Base-by-base conservation (phyloP, 2,797 vertebrate species). In the Mico argentatus region DNA sequence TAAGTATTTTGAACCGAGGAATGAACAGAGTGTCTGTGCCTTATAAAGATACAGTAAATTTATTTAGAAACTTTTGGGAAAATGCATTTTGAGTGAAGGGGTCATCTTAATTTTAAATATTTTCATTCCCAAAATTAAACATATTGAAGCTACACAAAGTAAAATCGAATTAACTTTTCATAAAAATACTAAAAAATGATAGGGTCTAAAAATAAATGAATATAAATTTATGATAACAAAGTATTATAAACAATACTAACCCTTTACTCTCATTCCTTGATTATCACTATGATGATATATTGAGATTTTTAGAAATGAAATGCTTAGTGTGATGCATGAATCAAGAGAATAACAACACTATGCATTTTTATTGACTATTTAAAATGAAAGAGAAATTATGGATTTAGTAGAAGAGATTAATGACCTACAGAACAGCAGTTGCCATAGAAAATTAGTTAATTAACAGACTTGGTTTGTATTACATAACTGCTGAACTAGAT, bases 1-100 rank as follows among this genome's bases (percentile, higher is more conserved):
- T 61, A 90, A 93, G 1, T 94, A 46, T 12, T 4, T 33, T 81
- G n/a, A 90, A 59, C 11, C 64, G 77, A 33, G 39, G 73, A 83
- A 81, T 55, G 13, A 89, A 87, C 0, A 59, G 20, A 81, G 79
- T 17, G 22, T 86, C 41, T 41, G 73, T 61, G 26, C 26, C 80
- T 52, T 8, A 48, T 64, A 75, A 91, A 97, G 95, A 95, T 73
- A 64, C 1, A 91, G 33, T 41, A 26, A 12, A n/a, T 87, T 95
- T 95, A 87, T 75, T 96, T 96, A 93, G 48, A 57, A 14, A 94
- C 76, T 75, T 92, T 96, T 95, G 94, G 20, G 83, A 95, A 70
- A 44, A 90, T 72, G 9, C 39, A 70, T 97, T 97, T 46, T 17
- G 36, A 85, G 30, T 15, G 70, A 7, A 24, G 39, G 10, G 2